Conservation (phyloP, 1,140 invertebrate species). For the Calephelis virginiensis region DNA sequence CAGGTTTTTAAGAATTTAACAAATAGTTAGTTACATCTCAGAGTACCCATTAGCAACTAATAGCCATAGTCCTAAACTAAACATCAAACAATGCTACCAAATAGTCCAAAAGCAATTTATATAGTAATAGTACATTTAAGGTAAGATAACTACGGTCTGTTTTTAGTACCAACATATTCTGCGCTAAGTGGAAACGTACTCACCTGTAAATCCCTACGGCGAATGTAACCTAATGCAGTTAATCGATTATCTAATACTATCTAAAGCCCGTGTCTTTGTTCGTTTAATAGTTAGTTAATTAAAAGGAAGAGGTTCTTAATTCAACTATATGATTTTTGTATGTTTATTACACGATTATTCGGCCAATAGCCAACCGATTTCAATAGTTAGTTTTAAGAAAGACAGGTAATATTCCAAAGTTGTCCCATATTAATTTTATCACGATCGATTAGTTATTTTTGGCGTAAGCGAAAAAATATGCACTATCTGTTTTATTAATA, state of each 20-base stretch:
- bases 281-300: slow-evolving; percentile 24
- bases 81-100: not conserved
- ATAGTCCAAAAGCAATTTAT: slow-evolving; percentile 41
- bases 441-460: no score
- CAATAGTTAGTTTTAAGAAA: no score
- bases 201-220: slow-evolving; percentile 20
- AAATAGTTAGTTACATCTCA: no score
- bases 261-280: not conserved
- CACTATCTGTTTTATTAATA: no score
- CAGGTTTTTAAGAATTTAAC: no score
- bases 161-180: slow-evolving; percentile 54
- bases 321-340: no score
- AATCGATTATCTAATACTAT: not conserved
- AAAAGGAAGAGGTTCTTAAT: no score
- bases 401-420: no score
- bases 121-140: slow-evolving; percentile 58
- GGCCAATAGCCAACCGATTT: no score
- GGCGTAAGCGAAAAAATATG: no score
- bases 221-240: slow-evolving; percentile 12
- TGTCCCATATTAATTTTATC: no score
- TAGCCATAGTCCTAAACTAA: not conserved
- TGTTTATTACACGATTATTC: no score
- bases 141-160: slow-evolving; percentile 37
- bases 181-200: slow-evolving; percentile 24
- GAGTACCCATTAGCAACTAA: not conserved